A percentile compares a stretch with the other conserved stretches of the same genome.
These are phyloP conservation scores for Philaethria dido DNA, from an alignment of 2,888 invertebrate species.

Conservation along the genomic window DNA sequence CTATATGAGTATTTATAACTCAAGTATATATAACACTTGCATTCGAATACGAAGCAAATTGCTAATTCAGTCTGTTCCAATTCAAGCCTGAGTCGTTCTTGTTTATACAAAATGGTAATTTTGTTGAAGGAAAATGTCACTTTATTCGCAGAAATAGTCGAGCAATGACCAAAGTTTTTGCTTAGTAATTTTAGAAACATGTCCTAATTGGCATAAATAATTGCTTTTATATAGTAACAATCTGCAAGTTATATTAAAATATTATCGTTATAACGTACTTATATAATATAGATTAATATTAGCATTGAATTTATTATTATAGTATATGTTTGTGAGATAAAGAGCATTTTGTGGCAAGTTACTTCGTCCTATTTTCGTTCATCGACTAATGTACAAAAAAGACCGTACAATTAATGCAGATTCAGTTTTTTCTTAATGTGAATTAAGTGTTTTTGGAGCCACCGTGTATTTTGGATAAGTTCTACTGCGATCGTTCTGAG, in stretches of 20 bases:
- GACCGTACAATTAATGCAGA: no score
- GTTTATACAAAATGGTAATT: constrained; percentile 12
- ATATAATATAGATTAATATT: neutral
- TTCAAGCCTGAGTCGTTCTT: constrained; percentile 1
- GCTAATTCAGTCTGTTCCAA: constrained; percentile 8
- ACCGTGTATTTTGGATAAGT: no score
- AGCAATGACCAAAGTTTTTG: constrained; percentile 1
- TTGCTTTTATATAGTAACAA: neutral
- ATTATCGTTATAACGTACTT: neutral
- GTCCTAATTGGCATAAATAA: constrained; percentile 1
- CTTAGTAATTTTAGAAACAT: neutral
- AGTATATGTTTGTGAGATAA: neutral
- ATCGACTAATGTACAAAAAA: neutral
- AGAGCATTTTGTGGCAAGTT: no score
- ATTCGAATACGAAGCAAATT: constrained; percentile 1
- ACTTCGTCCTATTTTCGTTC: neutral
- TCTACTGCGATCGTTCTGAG: no score
- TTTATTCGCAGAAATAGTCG: constrained; percentile 10
- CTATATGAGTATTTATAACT: neutral
- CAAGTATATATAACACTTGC: neutral
- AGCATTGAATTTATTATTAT: neutral
- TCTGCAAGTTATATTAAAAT: neutral
- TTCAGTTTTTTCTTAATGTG: no score
- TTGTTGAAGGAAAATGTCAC: constrained; percentile 8
- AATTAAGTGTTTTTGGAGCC: no score